These are phyloP conservation scores for Aurelia coerulea DNA, from an alignment of 30 jellyfish, hydroid and myxozoan genomes.

Conservation along the genomic window DNA sequence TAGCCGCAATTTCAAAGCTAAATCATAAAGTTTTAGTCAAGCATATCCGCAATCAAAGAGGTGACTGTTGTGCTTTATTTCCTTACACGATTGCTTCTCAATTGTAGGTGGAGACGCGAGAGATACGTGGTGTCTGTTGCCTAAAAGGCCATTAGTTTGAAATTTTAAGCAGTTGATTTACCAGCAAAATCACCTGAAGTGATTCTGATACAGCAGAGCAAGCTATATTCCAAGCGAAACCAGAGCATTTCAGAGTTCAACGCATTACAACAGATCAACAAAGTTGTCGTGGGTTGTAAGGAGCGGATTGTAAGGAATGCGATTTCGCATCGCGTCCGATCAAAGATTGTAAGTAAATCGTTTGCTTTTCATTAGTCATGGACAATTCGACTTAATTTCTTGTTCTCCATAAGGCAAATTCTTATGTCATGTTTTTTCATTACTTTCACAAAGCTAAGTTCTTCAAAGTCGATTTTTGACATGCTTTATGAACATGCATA, in stretches of 20 bases:
- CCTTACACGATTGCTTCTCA: conserved; percentile 11
- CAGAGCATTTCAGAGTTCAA: too few species aligned
- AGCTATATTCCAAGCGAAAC: too few species aligned
- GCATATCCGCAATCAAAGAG: conserved; percentile 70
- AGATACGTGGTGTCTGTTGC: conserved; percentile 16
- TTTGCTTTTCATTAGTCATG: neutral
- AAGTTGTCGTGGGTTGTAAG: neutral
- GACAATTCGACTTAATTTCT: too few species aligned
- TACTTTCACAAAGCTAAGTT: conserved; percentile 18
- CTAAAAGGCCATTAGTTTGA: neutral
- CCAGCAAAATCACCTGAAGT: too few species aligned
- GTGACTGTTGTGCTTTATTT: conserved; percentile 62
- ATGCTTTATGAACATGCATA: conserved; percentile 41
- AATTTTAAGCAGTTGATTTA: neutral
- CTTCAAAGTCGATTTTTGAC: conserved; percentile 15
- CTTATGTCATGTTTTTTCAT: conserved; percentile 11
- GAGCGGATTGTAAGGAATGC: conserved; percentile 13
- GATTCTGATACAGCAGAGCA: too few species aligned
- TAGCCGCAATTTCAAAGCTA: conserved; percentile 71
- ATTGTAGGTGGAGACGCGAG: conserved; percentile 1
- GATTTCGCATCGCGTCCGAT: conserved; percentile 15
- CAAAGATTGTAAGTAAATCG: conserved; percentile 22
- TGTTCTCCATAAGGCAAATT: neutral
- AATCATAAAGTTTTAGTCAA: conserved; percentile 57
- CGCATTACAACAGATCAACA: neutral